phyloP scores from a whole-genome alignment of 2,797 vertebrate species.

The Takifugu rubripes region DNA sequence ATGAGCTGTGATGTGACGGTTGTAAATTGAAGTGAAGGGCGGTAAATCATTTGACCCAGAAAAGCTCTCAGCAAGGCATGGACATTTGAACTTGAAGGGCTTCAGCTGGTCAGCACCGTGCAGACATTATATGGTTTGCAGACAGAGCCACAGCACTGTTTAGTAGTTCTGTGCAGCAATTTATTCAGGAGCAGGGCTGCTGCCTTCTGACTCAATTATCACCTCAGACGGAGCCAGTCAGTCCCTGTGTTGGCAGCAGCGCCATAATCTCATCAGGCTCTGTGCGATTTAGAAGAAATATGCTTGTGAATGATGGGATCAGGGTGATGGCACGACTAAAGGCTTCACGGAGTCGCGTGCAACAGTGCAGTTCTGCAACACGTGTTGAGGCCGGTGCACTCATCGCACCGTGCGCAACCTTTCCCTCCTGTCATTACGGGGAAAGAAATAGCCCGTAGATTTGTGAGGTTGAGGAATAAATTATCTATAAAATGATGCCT shows the following conservation, averaged over 20 bases:
- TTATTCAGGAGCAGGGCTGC: conserved; percentile 47
- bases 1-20: conserved; percentile 61
- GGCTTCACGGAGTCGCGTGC: neutral
- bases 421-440: neutral
- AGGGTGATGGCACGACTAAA: neutral
- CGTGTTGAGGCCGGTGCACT: neutral
- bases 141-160: neutral
- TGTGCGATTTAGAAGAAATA: too few relatives aligned
- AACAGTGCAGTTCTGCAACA: neutral
- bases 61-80: conserved; percentile 51
- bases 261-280: too few relatives aligned
- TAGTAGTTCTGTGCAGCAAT: neutral
- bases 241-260: neutral
- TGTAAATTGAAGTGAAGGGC: conserved; percentile 60
- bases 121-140: conserved; percentile 11
- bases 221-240: conserved; percentile 46
- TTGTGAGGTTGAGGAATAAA: neutral
- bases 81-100: conserved; percentile 34
- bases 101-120: conserved; percentile 37
- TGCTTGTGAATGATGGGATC: too few relatives aligned
- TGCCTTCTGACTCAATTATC: conserved; percentile 33
- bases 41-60: conserved; percentile 67
- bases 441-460: neutral
- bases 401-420: neutral
- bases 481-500: neutral